phyloP scores from a whole-genome alignment of 2,888 invertebrate species.

The Aromia moschata region DNA sequence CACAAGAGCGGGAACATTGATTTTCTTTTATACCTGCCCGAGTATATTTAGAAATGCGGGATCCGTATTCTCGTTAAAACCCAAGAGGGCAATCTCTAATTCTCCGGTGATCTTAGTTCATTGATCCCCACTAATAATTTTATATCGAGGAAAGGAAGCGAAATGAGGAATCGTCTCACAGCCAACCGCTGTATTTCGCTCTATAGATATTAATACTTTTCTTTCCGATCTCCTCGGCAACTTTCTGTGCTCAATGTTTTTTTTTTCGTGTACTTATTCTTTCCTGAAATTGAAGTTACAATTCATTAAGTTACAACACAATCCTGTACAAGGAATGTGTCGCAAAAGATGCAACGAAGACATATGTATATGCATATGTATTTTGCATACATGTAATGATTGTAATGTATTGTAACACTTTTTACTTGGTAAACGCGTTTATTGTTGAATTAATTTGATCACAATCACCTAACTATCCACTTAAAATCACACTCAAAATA shows the following conservation, averaged over 20 bases:
- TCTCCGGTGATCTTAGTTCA: constrained; percentile 28
- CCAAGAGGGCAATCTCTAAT: constrained; percentile 30
- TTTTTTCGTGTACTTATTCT: no score
- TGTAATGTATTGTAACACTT: no score
- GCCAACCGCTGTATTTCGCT: neutral
- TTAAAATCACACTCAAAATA: no score
- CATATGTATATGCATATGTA: no score
- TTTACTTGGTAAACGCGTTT: no score
- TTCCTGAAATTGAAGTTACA: no score
- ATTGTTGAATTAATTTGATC: no score
- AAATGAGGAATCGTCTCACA: neutral
- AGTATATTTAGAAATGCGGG: constrained; percentile 33
- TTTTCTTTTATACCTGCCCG: constrained; percentile 31
- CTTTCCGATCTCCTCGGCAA: neutral
- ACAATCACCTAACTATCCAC: no score
- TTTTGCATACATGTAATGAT: no score
- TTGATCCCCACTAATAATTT: constrained; percentile 35
- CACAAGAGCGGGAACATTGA: constrained; percentile 30
- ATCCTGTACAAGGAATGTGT: no score
- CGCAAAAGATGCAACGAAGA: no score
- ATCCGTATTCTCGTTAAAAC: constrained; percentile 30
- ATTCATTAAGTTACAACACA: no score
- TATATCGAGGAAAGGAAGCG: constrained; percentile 17
- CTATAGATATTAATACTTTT: constrained; percentile 1
- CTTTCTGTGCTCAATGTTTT: neutral